Evolutionary conservation across 2,797 vertebrate genomes (phyloP), one percentile per base, ranked within the genome.

Genomic region (Xenops minutus): DNA sequence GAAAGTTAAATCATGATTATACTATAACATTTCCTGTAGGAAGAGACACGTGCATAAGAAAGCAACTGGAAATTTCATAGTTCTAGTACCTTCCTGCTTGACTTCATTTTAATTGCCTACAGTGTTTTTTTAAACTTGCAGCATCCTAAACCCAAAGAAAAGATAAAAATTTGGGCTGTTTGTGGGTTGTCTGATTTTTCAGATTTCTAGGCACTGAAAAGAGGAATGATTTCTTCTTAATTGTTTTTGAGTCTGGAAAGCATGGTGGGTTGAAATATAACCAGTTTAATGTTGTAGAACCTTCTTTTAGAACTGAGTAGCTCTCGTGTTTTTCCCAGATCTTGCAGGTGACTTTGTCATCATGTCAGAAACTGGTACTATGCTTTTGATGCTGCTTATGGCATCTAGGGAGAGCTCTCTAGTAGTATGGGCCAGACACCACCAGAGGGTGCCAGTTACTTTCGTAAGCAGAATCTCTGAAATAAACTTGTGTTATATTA

Each of bases 361-460:
- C 9, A 4, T 1, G 32, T 68, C 48, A 79, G 32, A 56, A 92
- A 46, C 24, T 2, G 2, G 12, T 61, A 39, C 23, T 13, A 3
- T 7, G 7, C 29, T 71, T 63, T 9, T 7, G 34, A 12, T 7
- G 17, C 44, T 26, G 39, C 1, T 4, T 34, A 3, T 3, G 29
- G 18, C 16, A 34, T 23, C 3, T 9, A 26, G 7, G 11, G 6
- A 52, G 14, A 12, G 21, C 34, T 29, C 43, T 19, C 26, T 22
- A 67, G 91, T 74, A 90, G 72, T 63, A 26, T 23, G 44, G 34
- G 1, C 7, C 37, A 12, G 1, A 0, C 0, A 37, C 97, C 98
- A 96, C 95, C 59, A 97, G 98, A 97, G 97, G 97, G 97, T 20
- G 93, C 66, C 22, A 92, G 44, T 55, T 79, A 83, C 79, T 79